A percentile compares a stretch with the other conserved stretches of the same genome.
phyloP scores from a whole-genome alignment of 37 sponge, comb jelly and placozoan genomes.

The Aplysina aerophoba region DNA sequence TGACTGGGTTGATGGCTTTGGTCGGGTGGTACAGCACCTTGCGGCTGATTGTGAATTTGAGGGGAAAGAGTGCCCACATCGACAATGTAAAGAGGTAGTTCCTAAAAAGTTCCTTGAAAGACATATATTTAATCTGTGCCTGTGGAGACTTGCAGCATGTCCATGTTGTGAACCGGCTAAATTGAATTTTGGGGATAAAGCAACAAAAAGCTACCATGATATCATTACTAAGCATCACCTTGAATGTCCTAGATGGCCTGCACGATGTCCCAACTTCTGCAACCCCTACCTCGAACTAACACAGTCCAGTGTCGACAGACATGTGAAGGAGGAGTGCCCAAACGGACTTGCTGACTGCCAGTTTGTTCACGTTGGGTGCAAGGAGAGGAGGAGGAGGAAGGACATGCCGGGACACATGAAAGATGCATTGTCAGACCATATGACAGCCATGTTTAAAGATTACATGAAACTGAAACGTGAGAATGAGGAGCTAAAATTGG shows the following conservation, averaged over 20 bases:
- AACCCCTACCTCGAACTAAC: background rate
- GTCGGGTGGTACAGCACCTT: no score
- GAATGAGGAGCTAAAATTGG: background rate
- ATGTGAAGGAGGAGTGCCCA: background rate
- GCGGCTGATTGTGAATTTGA: no score
- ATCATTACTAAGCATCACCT: background rate
- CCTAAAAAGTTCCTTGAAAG: no score
- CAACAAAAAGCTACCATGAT: background rate
- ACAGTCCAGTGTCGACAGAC: background rate
- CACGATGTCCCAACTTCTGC: conserved; percentile 17
- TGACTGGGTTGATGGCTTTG: background rate
- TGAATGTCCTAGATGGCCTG: conserved; percentile 13
- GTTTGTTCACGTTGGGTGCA: background rate
- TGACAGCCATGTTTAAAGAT: background rate
- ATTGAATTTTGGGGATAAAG: no score
- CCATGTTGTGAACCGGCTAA: no score
- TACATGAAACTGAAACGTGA: background rate
- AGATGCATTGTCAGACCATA: background rate
- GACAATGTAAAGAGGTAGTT: no score
- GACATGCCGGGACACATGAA: background rate
- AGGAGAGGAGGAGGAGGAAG: background rate
- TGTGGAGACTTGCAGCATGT: no score
- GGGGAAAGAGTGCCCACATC: no score
- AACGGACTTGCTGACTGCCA: background rate
- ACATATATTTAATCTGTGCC: no score